Evolutionary conservation across 2,888 invertebrate species (phyloP).

Genomic region (Epinotia nisella): DNA sequence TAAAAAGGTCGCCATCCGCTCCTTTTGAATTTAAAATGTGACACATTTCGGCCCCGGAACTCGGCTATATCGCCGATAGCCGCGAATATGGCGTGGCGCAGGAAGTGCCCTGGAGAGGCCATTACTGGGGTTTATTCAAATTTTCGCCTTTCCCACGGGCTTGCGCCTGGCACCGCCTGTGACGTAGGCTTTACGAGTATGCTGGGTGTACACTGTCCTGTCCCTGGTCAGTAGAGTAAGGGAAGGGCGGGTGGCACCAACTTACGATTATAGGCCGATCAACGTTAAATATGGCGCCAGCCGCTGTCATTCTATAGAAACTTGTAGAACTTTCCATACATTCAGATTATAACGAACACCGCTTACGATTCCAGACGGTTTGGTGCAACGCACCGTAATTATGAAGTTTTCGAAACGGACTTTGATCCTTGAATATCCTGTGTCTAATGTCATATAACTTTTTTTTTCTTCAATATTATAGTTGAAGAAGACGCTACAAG

Average conservation of each 20-base stretch:
- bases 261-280: too few relatives aligned
- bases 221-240: background rate
- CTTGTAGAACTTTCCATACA: too few relatives aligned
- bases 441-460: background rate
- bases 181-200: conserved; percentile 5
- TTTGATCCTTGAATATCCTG: background rate
- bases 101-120: conserved; percentile 39
- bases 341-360: too few relatives aligned
- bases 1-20: conserved; percentile 13
- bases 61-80: conserved; percentile 29
- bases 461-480: too few relatives aligned
- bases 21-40: conserved; percentile 9
- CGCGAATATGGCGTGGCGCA: conserved; percentile 28
- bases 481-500: too few relatives aligned
- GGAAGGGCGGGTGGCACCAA: too few relatives aligned
- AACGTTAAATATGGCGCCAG: too few relatives aligned
- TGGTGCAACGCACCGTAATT: too few relatives aligned
- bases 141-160: conserved; percentile 56
- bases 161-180: conserved; percentile 55
- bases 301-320: too few relatives aligned
- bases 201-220: conserved; percentile 1
- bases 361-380: too few relatives aligned
- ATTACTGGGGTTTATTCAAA: conserved; percentile 53
- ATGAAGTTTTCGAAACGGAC: background rate
- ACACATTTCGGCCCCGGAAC: conserved; percentile 35